A percentile compares a stretch with the other conserved stretches of the same genome.
phyloP scores from a whole-genome alignment of 53 echinoderm and acorn worm species.

The Astropecten irregularis region DNA sequence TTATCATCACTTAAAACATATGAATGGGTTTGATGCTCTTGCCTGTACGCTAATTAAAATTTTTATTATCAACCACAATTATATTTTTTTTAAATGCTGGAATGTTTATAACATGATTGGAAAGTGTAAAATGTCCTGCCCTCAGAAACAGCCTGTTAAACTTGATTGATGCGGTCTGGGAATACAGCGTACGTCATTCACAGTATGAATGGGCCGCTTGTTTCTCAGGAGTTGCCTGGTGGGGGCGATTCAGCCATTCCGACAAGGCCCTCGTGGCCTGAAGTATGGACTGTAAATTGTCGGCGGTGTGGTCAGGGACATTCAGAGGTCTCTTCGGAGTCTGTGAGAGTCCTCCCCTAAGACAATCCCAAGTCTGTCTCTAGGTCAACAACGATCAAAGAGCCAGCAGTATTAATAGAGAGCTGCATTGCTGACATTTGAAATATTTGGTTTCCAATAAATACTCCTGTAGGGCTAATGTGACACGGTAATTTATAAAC shows the following conservation, averaged over 20 bases:
- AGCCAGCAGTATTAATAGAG: background rate
- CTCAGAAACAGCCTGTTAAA: background rate
- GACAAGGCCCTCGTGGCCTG: background rate
- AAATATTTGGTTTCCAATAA: conserved; percentile 28
- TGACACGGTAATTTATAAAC: background rate
- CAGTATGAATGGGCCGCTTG: conserved; percentile 11
- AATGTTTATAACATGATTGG: background rate
- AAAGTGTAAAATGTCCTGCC: background rate
- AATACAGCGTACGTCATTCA: background rate
- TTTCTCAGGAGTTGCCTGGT: background rate
- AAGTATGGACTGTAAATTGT: background rate
- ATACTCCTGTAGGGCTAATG: conserved; percentile 19
- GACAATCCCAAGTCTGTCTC: background rate
- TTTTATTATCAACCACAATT: background rate
- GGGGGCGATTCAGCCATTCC: background rate
- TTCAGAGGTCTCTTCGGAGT: background rate
- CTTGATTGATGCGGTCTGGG: background rate
- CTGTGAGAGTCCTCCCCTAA: background rate
- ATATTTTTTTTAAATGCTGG: background rate
- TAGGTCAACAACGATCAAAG: background rate
- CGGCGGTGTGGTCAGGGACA: background rate
- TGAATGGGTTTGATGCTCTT: too few species aligned
- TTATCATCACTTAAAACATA: too few species aligned
- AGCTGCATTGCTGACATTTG: background rate
- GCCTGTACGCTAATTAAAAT: too few species aligned